A percentile compares a stretch with the other conserved stretches of the same genome.
Evolutionary conservation across 1,140 invertebrate genomes (phyloP).

Genomic region (Drosophila auraria): DNA sequence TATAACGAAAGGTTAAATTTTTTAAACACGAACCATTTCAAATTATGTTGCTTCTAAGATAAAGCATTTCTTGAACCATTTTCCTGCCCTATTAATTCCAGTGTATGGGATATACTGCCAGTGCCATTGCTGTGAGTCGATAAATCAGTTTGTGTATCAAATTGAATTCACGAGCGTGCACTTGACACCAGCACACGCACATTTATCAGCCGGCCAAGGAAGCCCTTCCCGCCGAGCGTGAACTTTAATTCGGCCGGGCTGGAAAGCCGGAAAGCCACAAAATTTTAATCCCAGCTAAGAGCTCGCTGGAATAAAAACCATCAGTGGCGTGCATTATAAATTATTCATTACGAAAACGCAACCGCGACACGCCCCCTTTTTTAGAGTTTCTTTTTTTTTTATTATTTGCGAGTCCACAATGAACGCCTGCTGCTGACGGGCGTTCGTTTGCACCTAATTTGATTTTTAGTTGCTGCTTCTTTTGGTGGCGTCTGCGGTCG

Average conservation of each 20-base stretch:
- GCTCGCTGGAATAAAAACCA: constrained; percentile 37
- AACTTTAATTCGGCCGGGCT: constrained; percentile 47
- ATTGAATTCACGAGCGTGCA: constrained; percentile 82
- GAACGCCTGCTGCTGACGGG: constrained; percentile 51
- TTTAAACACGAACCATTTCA: not conserved
- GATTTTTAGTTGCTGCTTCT: constrained; percentile 78
- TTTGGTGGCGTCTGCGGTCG: constrained; percentile 64
- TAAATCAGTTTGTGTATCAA: constrained; percentile 84
- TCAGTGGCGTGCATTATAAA: constrained; percentile 70
- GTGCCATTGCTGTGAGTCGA: constrained; percentile 51
- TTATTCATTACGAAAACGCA: constrained; percentile 78
- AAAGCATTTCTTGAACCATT: not conserved
- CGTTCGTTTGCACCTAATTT: constrained; percentile 83
- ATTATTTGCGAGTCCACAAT: constrained; percentile 12
- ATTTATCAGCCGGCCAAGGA: constrained; percentile 64
- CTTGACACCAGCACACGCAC: constrained; percentile 78
- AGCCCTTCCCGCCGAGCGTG: constrained; percentile 3
- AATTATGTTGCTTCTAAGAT: not conserved
- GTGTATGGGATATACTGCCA: constrained; percentile 18
- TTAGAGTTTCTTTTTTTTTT: not conserved
- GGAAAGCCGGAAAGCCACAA: constrained; percentile 70
- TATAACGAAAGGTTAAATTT: too few relatives aligned
- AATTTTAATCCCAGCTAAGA: constrained; percentile 81
- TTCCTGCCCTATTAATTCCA: not conserved
- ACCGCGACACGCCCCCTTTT: constrained; percentile 50